These are phyloP conservation scores for Pachliopta kotzebuea DNA, from an alignment of 2,888 invertebrate genomes.

Conservation along the genomic window DNA sequence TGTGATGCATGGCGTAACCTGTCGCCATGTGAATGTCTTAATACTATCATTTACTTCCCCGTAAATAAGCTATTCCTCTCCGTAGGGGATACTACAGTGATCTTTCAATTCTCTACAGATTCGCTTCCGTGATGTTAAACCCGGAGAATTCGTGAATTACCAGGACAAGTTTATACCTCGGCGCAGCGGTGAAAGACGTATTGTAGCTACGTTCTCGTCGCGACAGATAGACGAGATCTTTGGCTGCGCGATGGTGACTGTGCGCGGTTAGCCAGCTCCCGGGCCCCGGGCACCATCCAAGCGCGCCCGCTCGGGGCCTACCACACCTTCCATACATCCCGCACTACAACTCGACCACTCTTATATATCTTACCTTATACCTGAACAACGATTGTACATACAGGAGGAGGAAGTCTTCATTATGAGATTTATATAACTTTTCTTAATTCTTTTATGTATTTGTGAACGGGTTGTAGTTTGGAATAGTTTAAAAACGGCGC, in stretches of 20 bases:
- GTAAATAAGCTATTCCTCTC: not conserved
- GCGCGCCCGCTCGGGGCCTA: conserved; percentile 64
- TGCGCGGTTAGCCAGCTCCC: conserved; percentile 75
- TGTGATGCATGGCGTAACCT: not conserved
- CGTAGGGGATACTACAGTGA: not conserved
- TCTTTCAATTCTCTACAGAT: conserved; percentile 52
- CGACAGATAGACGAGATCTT: conserved; percentile 83
- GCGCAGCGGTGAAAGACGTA: conserved; percentile 80
- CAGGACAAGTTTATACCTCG: conserved; percentile 81
- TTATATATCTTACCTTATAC: conserved; percentile 57
- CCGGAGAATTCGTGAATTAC: conserved; percentile 82
- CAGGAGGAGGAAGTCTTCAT: conserved; percentile 70
- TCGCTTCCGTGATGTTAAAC: conserved; percentile 81
- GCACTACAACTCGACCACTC: conserved; percentile 64
- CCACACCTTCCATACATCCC: conserved; percentile 44
- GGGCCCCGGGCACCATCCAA: conserved; percentile 64
- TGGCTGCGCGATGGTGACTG: conserved; percentile 78
- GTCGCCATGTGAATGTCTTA: not conserved
- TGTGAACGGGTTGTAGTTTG: not conserved
- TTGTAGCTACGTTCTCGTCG: conserved; percentile 84
- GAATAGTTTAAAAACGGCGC: conserved; percentile 22
- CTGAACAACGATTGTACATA: conserved; percentile 63
- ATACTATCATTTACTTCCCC: not conserved
- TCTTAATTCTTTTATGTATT: conserved; percentile 29
- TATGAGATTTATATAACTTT: conserved; percentile 56